Evolutionary conservation across 2,113 vertebrate genomes (phyloP).

Genomic region (Callipepla californica): DNA sequence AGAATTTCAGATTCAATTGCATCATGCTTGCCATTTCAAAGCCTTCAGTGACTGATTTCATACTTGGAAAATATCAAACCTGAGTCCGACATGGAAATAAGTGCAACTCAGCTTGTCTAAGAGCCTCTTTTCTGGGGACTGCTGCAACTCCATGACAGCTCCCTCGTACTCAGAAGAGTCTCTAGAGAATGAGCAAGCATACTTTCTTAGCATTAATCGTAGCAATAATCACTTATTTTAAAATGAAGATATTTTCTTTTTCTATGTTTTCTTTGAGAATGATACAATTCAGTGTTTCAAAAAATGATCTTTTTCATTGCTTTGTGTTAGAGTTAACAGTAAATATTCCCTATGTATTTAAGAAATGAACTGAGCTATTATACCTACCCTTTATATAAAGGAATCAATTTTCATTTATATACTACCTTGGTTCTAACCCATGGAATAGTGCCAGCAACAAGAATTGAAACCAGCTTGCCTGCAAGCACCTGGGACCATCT

Average conservation of each 20-base stretch:
- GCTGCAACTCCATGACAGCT: neutral
- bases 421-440: neutral
- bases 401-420: neutral
- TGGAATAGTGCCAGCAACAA: neutral
- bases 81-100: neutral
- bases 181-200: neutral
- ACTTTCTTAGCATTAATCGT: neutral
- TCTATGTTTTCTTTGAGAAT: neutral
- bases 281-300: neutral
- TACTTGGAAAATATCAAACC: constrained; percentile 36
- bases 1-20: constrained; percentile 11
- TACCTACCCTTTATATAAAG: neutral
- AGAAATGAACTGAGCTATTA: neutral
- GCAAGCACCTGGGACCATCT: neutral
- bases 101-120: constrained; percentile 1
- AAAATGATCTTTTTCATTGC: neutral
- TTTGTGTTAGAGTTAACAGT: neutral
- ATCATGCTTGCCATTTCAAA: constrained; percentile 18
- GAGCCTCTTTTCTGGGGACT: neutral
- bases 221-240: neutral
- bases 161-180: neutral
- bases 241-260: neutral
- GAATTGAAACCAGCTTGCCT: neutral
- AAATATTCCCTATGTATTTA: neutral
- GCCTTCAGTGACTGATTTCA: neutral